These are phyloP conservation scores for Venturia canescens DNA, from an alignment of 1,140 invertebrate species.

Conservation along the genomic window DNA sequence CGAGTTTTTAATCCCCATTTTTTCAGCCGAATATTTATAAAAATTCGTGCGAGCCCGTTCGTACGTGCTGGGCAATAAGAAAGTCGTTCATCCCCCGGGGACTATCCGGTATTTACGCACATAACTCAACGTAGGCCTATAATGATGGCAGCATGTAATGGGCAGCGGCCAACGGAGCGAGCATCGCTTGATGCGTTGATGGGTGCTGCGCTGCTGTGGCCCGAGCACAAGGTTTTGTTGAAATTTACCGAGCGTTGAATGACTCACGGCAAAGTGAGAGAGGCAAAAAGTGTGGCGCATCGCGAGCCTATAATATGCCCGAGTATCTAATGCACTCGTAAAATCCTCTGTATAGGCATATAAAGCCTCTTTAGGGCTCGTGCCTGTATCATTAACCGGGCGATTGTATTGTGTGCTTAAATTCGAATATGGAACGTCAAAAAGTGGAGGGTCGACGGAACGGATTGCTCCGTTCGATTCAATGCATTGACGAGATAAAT, in stretches of 20 bases:
- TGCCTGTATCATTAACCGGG: neutral
- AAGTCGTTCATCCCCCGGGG: constrained; percentile 6
- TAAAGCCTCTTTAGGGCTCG: neutral
- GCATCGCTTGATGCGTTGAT: constrained; percentile 16
- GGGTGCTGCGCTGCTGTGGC: constrained; percentile 6
- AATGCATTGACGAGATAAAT: no score
- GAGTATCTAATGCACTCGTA: neutral
- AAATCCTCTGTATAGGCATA: neutral
- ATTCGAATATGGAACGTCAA: neutral
- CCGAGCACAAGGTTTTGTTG: constrained; percentile 8
- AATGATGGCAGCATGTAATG: constrained; percentile 14
- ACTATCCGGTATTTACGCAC: constrained; percentile 19
- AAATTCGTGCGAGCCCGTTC: no score
- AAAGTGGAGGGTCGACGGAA: no score
- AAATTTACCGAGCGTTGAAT: constrained; percentile 19
- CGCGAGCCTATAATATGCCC: neutral
- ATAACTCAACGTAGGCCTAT: constrained; percentile 11
- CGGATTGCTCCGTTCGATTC: no score
- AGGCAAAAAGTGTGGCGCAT: constrained; percentile 6
- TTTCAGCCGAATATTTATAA: neutral
- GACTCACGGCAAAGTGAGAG: neutral
- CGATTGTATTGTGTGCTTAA: neutral
- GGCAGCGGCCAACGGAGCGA: neutral
- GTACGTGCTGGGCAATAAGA: neutral
- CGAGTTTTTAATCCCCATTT: neutral